phyloP scores from a whole-genome alignment of 2,797 vertebrate genomes.

The Acanthurus lineatus region DNA sequence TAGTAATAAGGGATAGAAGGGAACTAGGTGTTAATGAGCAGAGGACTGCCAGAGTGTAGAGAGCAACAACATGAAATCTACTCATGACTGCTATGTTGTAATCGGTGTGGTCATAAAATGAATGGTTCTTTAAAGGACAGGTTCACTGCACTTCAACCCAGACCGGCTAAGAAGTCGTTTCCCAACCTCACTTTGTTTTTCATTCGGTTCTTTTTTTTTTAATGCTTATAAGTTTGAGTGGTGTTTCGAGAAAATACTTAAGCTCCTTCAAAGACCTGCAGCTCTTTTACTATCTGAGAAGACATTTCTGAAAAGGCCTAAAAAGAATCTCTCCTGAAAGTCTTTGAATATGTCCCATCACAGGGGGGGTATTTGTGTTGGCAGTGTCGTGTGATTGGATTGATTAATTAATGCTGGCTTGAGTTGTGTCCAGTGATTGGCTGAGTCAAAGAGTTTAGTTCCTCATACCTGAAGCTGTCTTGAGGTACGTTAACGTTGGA shows the following conservation, averaged over 20 bases:
- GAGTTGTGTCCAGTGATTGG: neutral
- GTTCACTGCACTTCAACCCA: slow-evolving; percentile 44
- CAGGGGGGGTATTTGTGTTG: too few relatives aligned
- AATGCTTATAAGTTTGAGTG: neutral
- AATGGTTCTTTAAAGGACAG: slow-evolving; percentile 10
- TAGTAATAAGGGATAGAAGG: slow-evolving; percentile 89
- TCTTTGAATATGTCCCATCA: neutral
- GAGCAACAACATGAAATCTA: slow-evolving; percentile 48
- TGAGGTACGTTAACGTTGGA: neutral
- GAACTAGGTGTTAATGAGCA: slow-evolving; percentile 82
- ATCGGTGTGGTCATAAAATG: neutral
- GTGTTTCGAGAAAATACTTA: neutral
- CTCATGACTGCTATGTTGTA: slow-evolving; percentile 25
- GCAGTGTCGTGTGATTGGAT: neutral
- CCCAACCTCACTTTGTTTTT: too few relatives aligned
- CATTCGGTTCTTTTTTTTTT: too few relatives aligned
- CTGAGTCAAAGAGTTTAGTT: neutral
- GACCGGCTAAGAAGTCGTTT: slow-evolving; percentile 22
- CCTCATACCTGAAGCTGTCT: neutral
- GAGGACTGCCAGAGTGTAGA: slow-evolving; percentile 39
- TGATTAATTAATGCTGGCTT: neutral
- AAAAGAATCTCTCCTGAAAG: neutral
- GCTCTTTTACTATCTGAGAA: neutral
- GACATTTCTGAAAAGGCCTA: neutral
- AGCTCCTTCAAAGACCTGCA: neutral